Base-by-base conservation (phyloP, 2,888 invertebrate species). In the Tupiocoris notatus region DNA sequence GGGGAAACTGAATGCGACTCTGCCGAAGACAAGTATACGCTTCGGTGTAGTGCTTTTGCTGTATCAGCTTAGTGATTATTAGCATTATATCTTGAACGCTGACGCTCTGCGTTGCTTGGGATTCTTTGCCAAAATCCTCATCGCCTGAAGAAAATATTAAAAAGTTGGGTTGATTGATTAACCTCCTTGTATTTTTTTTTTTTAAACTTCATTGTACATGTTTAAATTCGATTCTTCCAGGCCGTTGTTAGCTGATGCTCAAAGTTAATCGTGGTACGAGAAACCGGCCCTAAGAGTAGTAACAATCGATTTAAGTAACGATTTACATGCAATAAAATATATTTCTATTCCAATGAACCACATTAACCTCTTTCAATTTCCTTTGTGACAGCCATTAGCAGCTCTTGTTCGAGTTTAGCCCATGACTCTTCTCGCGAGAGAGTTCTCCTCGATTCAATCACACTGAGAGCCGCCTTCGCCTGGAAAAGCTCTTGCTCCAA, bases 401-500 rank as follows among this genome's bases (percentile, higher is more conserved):
- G 22, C 56, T 77, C 21, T 84, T 81, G 54, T 83, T 82, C 80
- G 83, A 84, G 77, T 84, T 85, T 78, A 84, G 85, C 56, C 81
- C 81, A 65, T 83, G 78, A 77, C 83, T 84, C 79, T 82, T 83
- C 70, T 82, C 77, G 71, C 17, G 77, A 65, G 25, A 77, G 76
- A 22, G 62, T 65, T 77, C 77, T 80, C 76, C 79, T 78, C 25
- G 71, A 71, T 12, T 71, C 61, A 21, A 65, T 65, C 6, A 25
- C 74, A 9, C 75, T 66, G n/a, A 78, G 61, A 17, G 75, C 73
- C 6, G 75, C 77, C 70, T 79, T 78, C 23, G 77, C 79, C 65
- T 75, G 67, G 18, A 67, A 61, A 18, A 90, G 84, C 81, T 89
- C 89, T 73, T 86, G 86, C 81, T 88, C 86, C 56, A 92, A 84